A percentile compares a stretch with the other conserved stretches of the same genome.
phyloP scores from a whole-genome alignment of 2,888 invertebrate genomes.

The Muschampia plurimacula region DNA sequence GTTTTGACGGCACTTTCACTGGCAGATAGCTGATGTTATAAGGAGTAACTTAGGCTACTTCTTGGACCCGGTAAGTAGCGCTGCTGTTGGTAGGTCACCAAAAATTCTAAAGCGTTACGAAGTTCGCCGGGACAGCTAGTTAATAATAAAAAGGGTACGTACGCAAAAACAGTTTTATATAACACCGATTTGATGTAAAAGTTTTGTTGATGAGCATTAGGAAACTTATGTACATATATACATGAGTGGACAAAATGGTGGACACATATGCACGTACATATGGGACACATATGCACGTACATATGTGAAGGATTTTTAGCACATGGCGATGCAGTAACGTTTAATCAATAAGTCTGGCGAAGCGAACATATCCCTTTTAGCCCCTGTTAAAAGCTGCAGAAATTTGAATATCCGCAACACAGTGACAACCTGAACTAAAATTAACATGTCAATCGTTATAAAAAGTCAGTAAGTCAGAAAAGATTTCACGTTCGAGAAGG shows the following conservation, averaged over 20 bases:
- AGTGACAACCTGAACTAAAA: not conserved
- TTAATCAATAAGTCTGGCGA: constrained; percentile 66
- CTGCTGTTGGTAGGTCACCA: too few species aligned
- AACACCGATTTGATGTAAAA: not conserved
- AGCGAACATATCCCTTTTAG: constrained; percentile 3
- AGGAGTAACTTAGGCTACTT: too few species aligned
- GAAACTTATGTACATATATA: not conserved
- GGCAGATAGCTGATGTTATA: too few species aligned
- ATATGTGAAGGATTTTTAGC: constrained; percentile 47
- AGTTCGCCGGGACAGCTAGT: too few species aligned
- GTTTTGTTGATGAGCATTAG: not conserved
- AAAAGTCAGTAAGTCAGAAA: not conserved
- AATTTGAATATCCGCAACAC: constrained; percentile 1
- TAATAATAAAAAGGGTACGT: not conserved
- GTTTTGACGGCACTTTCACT: too few species aligned
- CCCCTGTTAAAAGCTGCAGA: not conserved
- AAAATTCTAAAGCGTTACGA: too few species aligned
- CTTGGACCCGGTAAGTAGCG: too few species aligned
- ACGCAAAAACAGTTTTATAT: not conserved
- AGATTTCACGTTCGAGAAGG: not conserved
- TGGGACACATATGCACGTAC: constrained; percentile 51
- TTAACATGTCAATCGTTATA: not conserved
- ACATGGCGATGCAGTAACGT: constrained; percentile 73
- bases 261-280: constrained; percentile 50
- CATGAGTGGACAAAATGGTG: constrained; percentile 59